phyloP scores from a whole-genome alignment of 2,113 vertebrate species.

The Mesembrinibis cayennensis region DNA sequence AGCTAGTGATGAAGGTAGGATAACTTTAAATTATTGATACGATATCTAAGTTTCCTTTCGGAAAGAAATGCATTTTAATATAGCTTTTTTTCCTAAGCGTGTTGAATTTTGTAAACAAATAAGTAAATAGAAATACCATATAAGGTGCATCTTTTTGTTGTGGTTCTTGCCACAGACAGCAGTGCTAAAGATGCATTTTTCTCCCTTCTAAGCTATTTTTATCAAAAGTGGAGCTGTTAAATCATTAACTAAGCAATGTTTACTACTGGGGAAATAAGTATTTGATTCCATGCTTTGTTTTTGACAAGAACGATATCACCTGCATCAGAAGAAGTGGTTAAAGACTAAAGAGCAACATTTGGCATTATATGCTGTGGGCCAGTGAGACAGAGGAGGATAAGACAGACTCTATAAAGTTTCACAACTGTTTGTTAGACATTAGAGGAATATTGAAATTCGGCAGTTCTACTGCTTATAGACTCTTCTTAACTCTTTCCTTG shows the following conservation, averaged over 20 bases:
- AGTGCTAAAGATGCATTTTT: neutral
- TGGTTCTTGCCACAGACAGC: neutral
- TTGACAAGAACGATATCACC: neutral
- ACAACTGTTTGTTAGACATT: neutral
- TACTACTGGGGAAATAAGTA: neutral
- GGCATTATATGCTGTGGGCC: neutral
- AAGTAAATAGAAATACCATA: neutral
- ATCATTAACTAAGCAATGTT: neutral
- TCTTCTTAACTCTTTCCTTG: neutral
- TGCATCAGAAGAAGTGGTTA: neutral
- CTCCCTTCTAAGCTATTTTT: neutral
- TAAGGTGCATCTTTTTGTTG: neutral
- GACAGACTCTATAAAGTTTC: neutral
- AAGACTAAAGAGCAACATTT: neutral
- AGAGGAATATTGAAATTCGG: neutral
- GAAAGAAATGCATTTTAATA: neutral
- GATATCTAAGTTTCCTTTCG: neutral
- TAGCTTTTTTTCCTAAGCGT: neutral
- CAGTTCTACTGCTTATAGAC: neutral
- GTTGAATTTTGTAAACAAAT: neutral
- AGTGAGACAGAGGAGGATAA: neutral
- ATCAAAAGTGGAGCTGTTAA: neutral
- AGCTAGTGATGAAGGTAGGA: slow-evolving; percentile 95
- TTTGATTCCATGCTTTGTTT: neutral
- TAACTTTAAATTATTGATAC: neutral